These are phyloP conservation scores for Pteropus alecto DNA, from an alignment of 2,113 vertebrate genomes.

Conservation along the genomic window DNA sequence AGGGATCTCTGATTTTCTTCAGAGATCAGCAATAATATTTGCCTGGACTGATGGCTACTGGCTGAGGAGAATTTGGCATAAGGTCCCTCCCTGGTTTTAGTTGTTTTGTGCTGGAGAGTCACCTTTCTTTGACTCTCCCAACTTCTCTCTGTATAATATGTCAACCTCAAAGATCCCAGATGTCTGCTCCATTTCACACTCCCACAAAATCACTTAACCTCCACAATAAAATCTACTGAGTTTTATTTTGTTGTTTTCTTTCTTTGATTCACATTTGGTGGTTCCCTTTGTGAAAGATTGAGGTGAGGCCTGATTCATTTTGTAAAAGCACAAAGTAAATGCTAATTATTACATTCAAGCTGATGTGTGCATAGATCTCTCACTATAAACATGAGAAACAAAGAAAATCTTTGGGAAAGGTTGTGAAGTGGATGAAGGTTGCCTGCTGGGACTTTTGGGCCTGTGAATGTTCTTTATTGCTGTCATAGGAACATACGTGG, in stretches of 20 bases:
- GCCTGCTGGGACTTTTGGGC: neutral
- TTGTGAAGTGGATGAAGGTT: neutral
- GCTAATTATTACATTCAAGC: neutral
- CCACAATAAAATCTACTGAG: neutral
- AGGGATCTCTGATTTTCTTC: neutral
- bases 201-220: neutral
- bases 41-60: neutral
- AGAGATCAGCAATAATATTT: neutral
- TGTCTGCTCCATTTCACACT: neutral
- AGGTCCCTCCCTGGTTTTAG: neutral
- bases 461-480: neutral
- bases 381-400: neutral
- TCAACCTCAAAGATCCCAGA: neutral
- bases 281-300: neutral
- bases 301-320: neutral
- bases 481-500: neutral
- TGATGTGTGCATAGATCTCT: neutral
- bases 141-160: neutral
- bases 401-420: neutral
- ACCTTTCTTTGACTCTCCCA: neutral
- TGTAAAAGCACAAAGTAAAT: neutral
- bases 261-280: neutral
- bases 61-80: neutral
- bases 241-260: neutral
- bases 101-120: neutral